phyloP scores from a whole-genome alignment of 2,888 invertebrate species.

The Plutella xylostella region DNA sequence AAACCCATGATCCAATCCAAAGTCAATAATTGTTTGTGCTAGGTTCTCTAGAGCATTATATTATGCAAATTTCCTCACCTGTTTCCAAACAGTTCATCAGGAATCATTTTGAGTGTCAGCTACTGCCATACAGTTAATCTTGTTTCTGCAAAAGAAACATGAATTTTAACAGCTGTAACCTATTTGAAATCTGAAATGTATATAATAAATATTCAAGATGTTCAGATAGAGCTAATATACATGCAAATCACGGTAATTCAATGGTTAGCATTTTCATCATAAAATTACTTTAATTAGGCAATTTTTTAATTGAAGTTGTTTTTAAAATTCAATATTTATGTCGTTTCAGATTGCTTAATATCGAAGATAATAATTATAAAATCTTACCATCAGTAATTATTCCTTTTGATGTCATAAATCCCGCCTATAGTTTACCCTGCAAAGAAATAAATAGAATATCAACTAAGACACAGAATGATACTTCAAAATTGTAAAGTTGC shows the following conservation, averaged over 20 bases:
- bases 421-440: too few species aligned
- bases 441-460: too few species aligned
- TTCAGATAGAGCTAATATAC: slow-evolving; percentile 69
- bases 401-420: background rate
- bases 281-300: too few species aligned
- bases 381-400: background rate
- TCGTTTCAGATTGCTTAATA: background rate
- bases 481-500: too few species aligned
- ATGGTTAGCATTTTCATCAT: slow-evolving; percentile 50
- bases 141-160: background rate
- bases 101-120: background rate
- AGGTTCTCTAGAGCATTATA: too few species aligned
- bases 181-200: background rate
- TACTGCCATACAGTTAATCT: background rate
- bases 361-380: background rate
- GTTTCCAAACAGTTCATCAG: background rate
- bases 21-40: background rate
- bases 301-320: background rate
- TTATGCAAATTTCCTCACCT: background rate
- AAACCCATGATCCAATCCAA: background rate
- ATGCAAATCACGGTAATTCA: slow-evolving; percentile 63
- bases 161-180: background rate
- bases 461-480: too few species aligned
- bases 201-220: background rate
- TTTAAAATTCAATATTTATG: background rate